Evolutionary conservation across 2,113 vertebrate genomes (phyloP).

Genomic region (Lepus europaeus): DNA sequence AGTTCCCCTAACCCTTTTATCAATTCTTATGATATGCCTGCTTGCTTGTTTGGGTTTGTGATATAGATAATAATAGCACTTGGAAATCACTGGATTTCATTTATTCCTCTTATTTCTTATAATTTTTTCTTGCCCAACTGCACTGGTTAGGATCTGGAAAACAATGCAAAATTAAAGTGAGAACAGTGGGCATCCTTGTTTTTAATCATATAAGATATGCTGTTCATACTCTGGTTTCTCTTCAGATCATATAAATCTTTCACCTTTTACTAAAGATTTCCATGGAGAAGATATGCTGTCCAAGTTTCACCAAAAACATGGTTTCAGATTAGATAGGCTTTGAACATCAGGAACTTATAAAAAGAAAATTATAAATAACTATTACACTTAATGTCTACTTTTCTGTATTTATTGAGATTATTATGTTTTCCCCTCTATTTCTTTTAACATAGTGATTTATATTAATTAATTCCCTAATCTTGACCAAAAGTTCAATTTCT

Average conservation of each 20-base stretch:
- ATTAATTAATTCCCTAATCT: neutral
- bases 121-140: neutral
- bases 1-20: neutral
- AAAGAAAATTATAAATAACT: neutral
- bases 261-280: too few relatives aligned
- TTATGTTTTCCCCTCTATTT: neutral
- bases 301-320: neutral
- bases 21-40: neutral
- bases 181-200: neutral
- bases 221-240: neutral
- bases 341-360: neutral
- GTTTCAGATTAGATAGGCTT: neutral
- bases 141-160: neutral
- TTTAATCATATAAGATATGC: neutral
- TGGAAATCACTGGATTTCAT: slow-evolving; percentile 19
- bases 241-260: too few relatives aligned
- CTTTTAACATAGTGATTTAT: neutral
- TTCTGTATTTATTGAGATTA: neutral
- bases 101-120: slow-evolving; percentile 6
- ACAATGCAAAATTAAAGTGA: neutral
- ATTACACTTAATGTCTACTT: neutral
- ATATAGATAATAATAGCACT: neutral
- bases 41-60: neutral
- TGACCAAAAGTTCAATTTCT: neutral
- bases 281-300: neutral